These are phyloP conservation scores for Drosophila ezoana DNA, from an alignment of 2,888 invertebrate genomes.

Conservation along the genomic window DNA sequence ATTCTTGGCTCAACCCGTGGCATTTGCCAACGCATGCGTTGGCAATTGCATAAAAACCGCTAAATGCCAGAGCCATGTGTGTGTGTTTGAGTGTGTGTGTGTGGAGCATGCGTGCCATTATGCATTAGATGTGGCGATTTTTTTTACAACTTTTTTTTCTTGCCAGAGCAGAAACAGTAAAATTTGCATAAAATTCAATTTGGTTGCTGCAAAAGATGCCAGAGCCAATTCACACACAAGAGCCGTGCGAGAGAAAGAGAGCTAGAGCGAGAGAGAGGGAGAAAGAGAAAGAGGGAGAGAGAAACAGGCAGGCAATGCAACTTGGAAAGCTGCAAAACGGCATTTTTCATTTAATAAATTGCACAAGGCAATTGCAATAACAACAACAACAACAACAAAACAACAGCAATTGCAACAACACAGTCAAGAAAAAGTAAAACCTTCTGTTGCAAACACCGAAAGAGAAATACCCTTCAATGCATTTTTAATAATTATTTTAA, in stretches of 20 bases:
- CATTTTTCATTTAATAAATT: slow-evolving; percentile 82
- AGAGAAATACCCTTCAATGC: slow-evolving; percentile 39
- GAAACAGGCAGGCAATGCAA: slow-evolving; percentile 57
- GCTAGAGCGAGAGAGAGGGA: neutral
- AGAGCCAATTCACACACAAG: slow-evolving; percentile 44
- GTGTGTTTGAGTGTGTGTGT: slow-evolving; percentile 16
- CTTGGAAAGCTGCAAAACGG: slow-evolving; percentile 82
- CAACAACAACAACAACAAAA: slow-evolving; percentile 34
- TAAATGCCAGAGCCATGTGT: slow-evolving; percentile 28
- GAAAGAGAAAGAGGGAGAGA: neutral
- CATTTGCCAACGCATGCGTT: slow-evolving; percentile 45
- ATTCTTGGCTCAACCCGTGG: slow-evolving; percentile 45
- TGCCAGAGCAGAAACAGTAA: slow-evolving; percentile 67
- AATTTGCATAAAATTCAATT: slow-evolving; percentile 81
- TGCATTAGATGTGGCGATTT: slow-evolving; percentile 78
- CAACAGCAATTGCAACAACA: slow-evolving; percentile 28
- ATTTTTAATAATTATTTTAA: no score
- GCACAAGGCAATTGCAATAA: slow-evolving; percentile 72
- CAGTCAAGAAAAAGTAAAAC: slow-evolving; percentile 47
- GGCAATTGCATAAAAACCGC: slow-evolving; percentile 73
- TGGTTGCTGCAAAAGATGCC: slow-evolving; percentile 69
- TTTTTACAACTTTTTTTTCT: slow-evolving; percentile 13
- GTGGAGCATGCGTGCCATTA: slow-evolving; percentile 63
- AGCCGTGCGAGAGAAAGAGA: neutral
- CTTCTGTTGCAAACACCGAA: slow-evolving; percentile 16